A percentile compares a stretch with the other conserved stretches of the same genome.
Conservation (phyloP, 2,113 vertebrate genomes). For the Calyptomena viridis region DNA sequence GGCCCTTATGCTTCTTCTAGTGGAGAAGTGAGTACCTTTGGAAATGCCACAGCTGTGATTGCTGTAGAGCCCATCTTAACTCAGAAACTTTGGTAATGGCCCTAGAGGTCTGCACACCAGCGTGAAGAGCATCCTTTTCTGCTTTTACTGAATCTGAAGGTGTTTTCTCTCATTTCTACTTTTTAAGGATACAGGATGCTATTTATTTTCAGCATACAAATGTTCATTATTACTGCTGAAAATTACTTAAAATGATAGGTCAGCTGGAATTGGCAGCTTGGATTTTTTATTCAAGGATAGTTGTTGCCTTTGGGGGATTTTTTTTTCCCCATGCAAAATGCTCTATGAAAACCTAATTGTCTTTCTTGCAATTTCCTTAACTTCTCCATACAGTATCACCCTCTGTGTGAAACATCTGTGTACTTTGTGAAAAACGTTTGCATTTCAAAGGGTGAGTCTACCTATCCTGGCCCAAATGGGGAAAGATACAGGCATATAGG, state of each 20-base stretch:
- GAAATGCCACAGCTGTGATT: rapidly evolving
- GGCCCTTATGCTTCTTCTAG: neutral
- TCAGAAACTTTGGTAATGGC: neutral
- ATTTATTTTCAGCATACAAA: neutral
- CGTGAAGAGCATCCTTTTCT: neutral
- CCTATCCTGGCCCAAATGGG: neutral
- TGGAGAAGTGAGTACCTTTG: neutral
- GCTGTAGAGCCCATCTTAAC: neutral
- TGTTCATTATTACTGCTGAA: neutral
- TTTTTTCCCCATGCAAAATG: neutral
- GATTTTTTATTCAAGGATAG: neutral
- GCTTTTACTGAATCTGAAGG: neutral
- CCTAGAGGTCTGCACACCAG: neutral
- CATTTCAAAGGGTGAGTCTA: neutral
- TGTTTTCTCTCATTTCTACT: neutral
- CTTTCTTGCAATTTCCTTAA: neutral
- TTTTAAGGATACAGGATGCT: neutral
- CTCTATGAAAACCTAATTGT: neutral
- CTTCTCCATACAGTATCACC: neutral
- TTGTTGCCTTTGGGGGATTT: neutral
- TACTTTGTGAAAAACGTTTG: neutral
- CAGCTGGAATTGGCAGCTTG: neutral
- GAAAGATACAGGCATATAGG: neutral
- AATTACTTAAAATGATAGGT: neutral
- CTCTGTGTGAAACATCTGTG: neutral